Base-by-base conservation (phyloP, 1,140 invertebrate species). In the Calliphora vicina region DNA sequence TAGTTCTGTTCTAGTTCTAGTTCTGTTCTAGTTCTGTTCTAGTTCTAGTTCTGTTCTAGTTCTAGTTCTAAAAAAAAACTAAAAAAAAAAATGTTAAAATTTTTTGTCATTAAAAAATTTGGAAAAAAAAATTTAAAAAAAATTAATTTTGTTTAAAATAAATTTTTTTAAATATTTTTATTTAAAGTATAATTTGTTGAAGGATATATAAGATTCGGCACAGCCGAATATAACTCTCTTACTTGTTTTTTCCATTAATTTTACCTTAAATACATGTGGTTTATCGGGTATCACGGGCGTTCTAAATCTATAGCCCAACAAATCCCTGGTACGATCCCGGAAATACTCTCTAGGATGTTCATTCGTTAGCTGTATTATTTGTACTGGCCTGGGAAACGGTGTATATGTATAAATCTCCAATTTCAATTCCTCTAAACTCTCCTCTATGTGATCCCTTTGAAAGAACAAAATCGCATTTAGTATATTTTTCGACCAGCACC, bases 211-310 rank as follows among this genome's bases (percentile, higher is more conserved):
- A n/a, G n/a, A n/a, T n/a, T n/a, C n/a, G n/a, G n/a, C n/a, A n/a
- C n/a, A n/a, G n/a, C n/a, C n/a, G n/a, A n/a, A n/a, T n/a, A n/a
- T n/a, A n/a, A n/a, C n/a, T n/a, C n/a, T n/a, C n/a, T n/a, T n/a
- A n/a, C 17, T n/a, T 57, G 5, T 57, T 15, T 57, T 57, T 2
- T 26, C 2, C 20, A 10, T 13, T n/a, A n/a, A n/a, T n/a, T 43
- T 82, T 76, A 76, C 73, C 73, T 76, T 76, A 27, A 88, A 88
- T 9, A 88, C 87, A 0, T 87, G 85, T 1, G 87, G 87, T 15
- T 88, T 23, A 82, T 88, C 87, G 57, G 87, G 86, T 20, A 86
- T 84, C 23, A 86, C 87, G 0, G 87, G 87, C 0, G 87, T 87
- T 15, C 85, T 86, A 4, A 88, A 86, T 15, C 84, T 84, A 78